These are phyloP conservation scores for Papilio gigon DNA, from an alignment of 2,888 invertebrate species.

Conservation along the genomic window DNA sequence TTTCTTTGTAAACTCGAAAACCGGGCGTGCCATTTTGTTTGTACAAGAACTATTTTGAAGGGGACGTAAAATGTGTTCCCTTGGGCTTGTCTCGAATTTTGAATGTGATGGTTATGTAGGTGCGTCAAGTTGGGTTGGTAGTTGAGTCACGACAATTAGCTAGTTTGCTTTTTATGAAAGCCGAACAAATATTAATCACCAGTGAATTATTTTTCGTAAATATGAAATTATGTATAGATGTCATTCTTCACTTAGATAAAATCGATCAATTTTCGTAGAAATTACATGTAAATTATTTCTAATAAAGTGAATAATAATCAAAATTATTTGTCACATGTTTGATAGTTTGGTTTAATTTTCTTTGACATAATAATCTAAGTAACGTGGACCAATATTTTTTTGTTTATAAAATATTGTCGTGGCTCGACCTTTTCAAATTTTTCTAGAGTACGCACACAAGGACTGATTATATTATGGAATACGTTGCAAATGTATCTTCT, in stretches of 20 bases:
- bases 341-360: neutral
- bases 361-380: neutral
- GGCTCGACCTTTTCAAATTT: slow-evolving; percentile 24
- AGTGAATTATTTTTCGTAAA: neutral
- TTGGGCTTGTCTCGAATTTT: slow-evolving; percentile 32
- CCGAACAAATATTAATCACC: neutral
- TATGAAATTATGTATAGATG: neutral
- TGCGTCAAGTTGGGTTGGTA: too few species aligned
- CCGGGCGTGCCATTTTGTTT: slow-evolving; percentile 37
- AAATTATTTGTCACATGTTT: too few species aligned
- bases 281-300: too few species aligned
- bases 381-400: slow-evolving; percentile 7
- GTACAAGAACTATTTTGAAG: neutral
- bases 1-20: slow-evolving; percentile 11
- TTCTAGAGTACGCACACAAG: slow-evolving; percentile 29
- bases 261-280: too few species aligned
- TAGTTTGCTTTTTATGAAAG: neutral
- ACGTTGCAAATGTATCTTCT: slow-evolving; percentile 15
- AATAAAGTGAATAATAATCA: too few species aligned
- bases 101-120: slow-evolving; percentile 16
- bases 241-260: neutral
- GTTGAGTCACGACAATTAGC: slow-evolving; percentile 28
- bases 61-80: neutral
- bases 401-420: neutral
- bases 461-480: slow-evolving; percentile 33